Evolutionary conservation across 2,888 invertebrate species (phyloP), one percentile per base, ranked within the genome.

Genomic region (Ornithoptera alexandrae): DNA sequence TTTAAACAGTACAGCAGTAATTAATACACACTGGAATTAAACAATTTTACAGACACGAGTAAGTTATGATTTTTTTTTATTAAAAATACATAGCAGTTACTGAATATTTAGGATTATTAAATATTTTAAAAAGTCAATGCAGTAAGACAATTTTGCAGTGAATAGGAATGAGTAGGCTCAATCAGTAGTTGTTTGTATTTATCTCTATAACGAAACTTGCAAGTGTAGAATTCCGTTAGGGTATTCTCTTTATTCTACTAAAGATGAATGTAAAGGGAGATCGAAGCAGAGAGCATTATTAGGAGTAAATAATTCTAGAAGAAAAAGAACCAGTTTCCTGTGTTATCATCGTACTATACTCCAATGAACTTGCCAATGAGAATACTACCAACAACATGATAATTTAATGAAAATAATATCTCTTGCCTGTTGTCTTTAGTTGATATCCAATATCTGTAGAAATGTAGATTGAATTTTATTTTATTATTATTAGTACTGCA

Each of bases 31-130:
- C 10, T 50, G 4, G 15, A 17, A 53, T 8, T 53, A 53, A 6
- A 53, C 15, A n/a, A 5, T n/a, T 62, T 68, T 68, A 50, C 68
- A 68, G 68, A 68, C 62, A 57, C 68, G 50, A 20, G 68, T 68
- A 68, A 68, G 68, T 68, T 42, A 57, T 22, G 18, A n/a, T 18
- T 18, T 17, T 22, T 3, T 18, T 30, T 22, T 30, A 15, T 30
- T 53, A 18, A 18, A n/a, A 12, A n/a, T n/a, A 15, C n/a, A 5
- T 15, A 46, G 15, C 46, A 17, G 15, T 3, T 12, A 42, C 10
- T 42, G 12, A 30, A 30, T 12, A 42, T 5, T 42, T 42, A 12
- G 12, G 12, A 42, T 42, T 46, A 46, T 46, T 46, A 46, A 4
- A 46, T 17, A 53, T 53, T n/a, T 18, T 53, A 18, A 7, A 53